Base-by-base conservation (phyloP, 2,797 vertebrate species). In the Pantherophis vulpinus region DNA sequence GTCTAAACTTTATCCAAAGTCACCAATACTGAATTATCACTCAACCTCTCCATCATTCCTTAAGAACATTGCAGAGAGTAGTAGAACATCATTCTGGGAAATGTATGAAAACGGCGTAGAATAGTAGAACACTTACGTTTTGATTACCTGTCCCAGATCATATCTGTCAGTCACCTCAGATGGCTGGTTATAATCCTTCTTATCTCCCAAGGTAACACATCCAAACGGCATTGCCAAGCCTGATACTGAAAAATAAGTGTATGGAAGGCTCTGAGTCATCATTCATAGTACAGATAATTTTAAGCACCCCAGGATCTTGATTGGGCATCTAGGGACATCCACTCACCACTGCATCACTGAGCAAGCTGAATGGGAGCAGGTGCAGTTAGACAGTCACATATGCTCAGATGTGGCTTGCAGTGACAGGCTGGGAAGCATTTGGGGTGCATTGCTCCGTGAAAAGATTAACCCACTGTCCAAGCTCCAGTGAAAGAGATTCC, bases 101-200 rank as follows among this genome's bases (percentile, higher is more conserved):
- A 90, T 54, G 9, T 86, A 55, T 37, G 7, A 47, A 55, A 51
- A n/a, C 27, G n/a, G 9, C 0, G 0, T 59, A 37, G 83, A 92
- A 56, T 88, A 88, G 90, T 92, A 14, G 95, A 86, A 91, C 95
- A 99, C 99, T 99, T 97, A 99, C 99, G 99, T 99, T 98, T 99
- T 99, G 97, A 99, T 98, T 96, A 99, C 98, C 97, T 99, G 99
- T 91, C 99, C 99, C 97, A 99, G 97, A 96, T 99, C 99, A 99
- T 99, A 99, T 98, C 98, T 99, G 97, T 99, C 99, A 47, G 98
- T 99, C 97, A 99, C 99, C 63, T 99, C 99, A 1, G 98, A 98
- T 89, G 99, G 99, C 97, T 98, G 99, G 97, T 99, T 98, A 96
- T 99, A 99, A 98, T 99, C 99, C 98, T 99, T 99, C 98, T 99